Evolutionary conservation across 2,797 vertebrate species (phyloP).

Genomic region (Furcifer pardalis): DNA sequence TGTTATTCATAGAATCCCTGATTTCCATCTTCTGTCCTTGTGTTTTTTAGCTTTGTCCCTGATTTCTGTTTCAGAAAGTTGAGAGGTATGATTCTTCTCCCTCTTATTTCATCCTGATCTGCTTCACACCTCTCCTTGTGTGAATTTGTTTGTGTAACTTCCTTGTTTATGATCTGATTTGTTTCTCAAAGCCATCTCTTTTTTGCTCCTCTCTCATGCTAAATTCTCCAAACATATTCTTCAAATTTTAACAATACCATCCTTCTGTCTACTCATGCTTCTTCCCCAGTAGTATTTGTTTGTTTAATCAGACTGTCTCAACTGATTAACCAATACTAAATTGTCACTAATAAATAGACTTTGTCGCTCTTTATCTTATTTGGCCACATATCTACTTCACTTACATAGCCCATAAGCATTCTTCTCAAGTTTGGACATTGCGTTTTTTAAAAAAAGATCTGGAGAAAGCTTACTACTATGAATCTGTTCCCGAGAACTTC

Average conservation of each 20-base stretch:
- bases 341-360: constrained; percentile 43
- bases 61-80: constrained; percentile 81
- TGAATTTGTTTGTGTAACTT: constrained; percentile 58
- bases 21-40: constrained; percentile 78
- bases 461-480: neutral
- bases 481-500: neutral
- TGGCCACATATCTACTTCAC: constrained; percentile 32
- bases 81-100: constrained; percentile 77
- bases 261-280: neutral
- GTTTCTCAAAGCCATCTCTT: constrained; percentile 27
- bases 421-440: neutral
- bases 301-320: constrained; percentile 49
- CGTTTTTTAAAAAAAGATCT: neutral
- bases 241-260: constrained; percentile 45
- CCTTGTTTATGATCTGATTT: constrained; percentile 47
- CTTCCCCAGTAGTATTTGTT: constrained; percentile 29
- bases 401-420: neutral
- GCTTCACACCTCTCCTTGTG: constrained; percentile 59
- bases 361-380: neutral
- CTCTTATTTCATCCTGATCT: constrained; percentile 41
- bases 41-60: constrained; percentile 78
- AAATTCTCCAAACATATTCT: constrained; percentile 22
- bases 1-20: constrained; percentile 73
- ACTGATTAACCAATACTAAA: constrained; percentile 47
- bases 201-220: constrained; percentile 41